phyloP scores from a whole-genome alignment of 2,888 invertebrate species.

The Pandemis cinnamomeana region DNA sequence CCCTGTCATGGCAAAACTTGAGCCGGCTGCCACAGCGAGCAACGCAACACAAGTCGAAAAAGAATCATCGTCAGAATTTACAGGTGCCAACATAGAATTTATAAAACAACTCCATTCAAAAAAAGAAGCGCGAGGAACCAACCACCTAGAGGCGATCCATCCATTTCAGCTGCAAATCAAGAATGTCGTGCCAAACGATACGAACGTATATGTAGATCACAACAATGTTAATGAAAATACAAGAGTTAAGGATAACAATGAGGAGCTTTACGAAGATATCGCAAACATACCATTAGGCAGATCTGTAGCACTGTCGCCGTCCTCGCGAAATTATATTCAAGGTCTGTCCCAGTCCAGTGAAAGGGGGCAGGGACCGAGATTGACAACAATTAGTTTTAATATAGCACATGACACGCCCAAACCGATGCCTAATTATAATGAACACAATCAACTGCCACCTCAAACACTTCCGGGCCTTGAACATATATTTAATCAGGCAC shows the following conservation, averaged over 20 bases:
- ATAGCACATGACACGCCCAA: slow-evolving; percentile 69
- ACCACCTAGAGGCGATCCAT: slow-evolving; percentile 58
- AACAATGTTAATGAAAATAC: slow-evolving; percentile 51
- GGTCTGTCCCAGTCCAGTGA: slow-evolving; percentile 55
- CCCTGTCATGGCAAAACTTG: slow-evolving; percentile 35
- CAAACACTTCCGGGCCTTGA: slow-evolving; percentile 52
- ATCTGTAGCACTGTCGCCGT: slow-evolving; percentile 54
- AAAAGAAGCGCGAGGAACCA: slow-evolving; percentile 67
- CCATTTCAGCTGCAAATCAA: slow-evolving; percentile 82
- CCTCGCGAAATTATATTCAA: slow-evolving; percentile 64
- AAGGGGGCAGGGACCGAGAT: slow-evolving; percentile 59
- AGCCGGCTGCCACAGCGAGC: slow-evolving; percentile 44
- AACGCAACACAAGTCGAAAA: slow-evolving; percentile 58
- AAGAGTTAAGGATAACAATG: slow-evolving; percentile 27
- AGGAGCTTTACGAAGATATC: slow-evolving; percentile 35
- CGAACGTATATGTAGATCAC: slow-evolving; percentile 23
- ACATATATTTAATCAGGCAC: slow-evolving; percentile 61
- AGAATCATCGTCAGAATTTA: slow-evolving; percentile 69
- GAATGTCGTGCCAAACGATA: slow-evolving; percentile 63
- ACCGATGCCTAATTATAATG: slow-evolving; percentile 53
- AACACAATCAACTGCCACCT: slow-evolving; percentile 54
- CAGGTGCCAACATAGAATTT: slow-evolving; percentile 80
- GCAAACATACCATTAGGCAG: slow-evolving; percentile 43
- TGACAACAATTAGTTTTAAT: slow-evolving; percentile 76
- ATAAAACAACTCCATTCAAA: slow-evolving; percentile 76